Percentiles rank a stretch among this genome's conserved stretches.
Evolutionary conservation across 2,888 invertebrate genomes (phyloP).

Genomic region (Hypomecis atomaria): DNA sequence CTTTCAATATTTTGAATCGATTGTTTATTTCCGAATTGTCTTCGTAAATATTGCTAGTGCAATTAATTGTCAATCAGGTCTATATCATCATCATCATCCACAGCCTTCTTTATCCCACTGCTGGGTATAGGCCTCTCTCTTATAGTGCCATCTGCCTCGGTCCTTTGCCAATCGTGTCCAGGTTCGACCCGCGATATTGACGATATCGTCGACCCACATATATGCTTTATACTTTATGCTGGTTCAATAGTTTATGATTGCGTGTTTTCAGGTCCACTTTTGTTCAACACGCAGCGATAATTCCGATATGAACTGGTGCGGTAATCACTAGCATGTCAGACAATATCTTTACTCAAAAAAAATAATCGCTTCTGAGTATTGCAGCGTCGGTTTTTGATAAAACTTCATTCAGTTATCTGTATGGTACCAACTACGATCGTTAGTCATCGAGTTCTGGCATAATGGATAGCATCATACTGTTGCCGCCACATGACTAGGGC

Average conservation of each 20-base stretch:
- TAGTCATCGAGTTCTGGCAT: background rate
- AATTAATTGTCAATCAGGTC: background rate
- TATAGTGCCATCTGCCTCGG: no score
- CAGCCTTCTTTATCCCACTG: no score
- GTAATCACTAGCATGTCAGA: background rate
- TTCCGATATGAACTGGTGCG: background rate
- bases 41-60: background rate
- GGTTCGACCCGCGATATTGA: no score
- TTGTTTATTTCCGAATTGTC: background rate
- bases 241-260: no score
- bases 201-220: no score
- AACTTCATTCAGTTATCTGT: constrained; percentile 12
- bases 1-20: background rate
- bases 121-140: no score
- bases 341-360: constrained; percentile 3
- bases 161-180: no score
- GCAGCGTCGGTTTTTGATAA: constrained; percentile 20
- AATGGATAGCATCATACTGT: background rate
- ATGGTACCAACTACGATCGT: background rate
- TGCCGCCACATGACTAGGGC: background rate
- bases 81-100: no score
- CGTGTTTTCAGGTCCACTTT: background rate
- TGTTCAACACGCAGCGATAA: background rate
- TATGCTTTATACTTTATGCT: no score
- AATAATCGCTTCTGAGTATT: constrained; percentile 5